Base-by-base conservation (phyloP, 1,140 invertebrate genomes). In the Andricus grossulariae region DNA sequence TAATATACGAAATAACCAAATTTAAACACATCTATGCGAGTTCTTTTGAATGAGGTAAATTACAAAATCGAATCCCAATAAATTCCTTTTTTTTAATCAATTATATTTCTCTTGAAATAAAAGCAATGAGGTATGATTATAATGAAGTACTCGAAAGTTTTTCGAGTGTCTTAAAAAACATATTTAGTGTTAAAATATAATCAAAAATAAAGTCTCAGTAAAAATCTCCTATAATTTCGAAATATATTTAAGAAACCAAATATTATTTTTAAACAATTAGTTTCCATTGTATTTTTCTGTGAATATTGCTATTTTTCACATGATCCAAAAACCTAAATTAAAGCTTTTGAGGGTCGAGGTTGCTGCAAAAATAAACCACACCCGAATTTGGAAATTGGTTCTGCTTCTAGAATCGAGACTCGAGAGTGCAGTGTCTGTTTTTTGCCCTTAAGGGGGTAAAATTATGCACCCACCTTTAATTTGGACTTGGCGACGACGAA, bases 401-500 rank as follows among this genome's bases (percentile, higher is more conserved):
- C 39, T 45, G 39, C 39, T 45, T 45, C 39, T 55, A 72, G 60
- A 51, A 73, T 49, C 50, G 50, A 12, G 21, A 10, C 2, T 6
- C 49, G 1, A 32, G 18, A 16, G 16, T 4, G 3, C 57, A 77
- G 50, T 19, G 13, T n/a, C 50, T 12, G 21, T 19, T 19, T 70
- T 72, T 72, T 50, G 16, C n/a, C 10, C 16, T 51, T 32, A 72
- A 50, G 25, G 39, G 39, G 45, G 8, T 49, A 32, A 60, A 66
- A 60, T 50, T 50, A 75, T 50, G 57, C 16, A 76, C 79, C 90
- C 88, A 96, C 95, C 93, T 96, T 96, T 76, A 96, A 91, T 88
- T 95, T 95, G 0, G 95, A 95, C 90, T 96, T 96, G 72, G 94
- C 92, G 18, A 95, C 95, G 55, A 92, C 89, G 71, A 93, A 93